These are phyloP conservation scores for Hypselothyrea guttata DNA, from an alignment of 2,888 invertebrate species.

Conservation along the genomic window DNA sequence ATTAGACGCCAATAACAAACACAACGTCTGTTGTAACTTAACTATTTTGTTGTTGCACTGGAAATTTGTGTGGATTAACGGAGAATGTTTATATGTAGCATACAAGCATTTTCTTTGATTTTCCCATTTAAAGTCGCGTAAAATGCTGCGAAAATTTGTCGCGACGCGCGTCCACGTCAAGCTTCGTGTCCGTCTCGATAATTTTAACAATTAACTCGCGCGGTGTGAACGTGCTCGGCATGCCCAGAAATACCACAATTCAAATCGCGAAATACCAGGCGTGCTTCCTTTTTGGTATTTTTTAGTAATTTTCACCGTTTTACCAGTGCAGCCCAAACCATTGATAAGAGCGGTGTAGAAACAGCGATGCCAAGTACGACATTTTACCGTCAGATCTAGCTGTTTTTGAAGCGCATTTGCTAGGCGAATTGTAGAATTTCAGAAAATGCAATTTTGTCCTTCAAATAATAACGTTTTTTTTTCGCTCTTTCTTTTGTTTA, in stretches of 20 bases:
- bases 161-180: conserved; percentile 59
- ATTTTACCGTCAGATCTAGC: no score
- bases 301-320: background rate
- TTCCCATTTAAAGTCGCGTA: conserved; percentile 54
- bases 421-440: no score
- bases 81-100: conserved; percentile 10
- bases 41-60: conserved; percentile 12
- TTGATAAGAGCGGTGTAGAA: no score
- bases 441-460: no score
- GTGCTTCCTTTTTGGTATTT: conserved; percentile 12
- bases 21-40: no score
- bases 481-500: no score
- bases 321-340: no score
- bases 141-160: conserved; percentile 39
- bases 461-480: no score
- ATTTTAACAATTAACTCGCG: conserved; percentile 26
- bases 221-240: conserved; percentile 14
- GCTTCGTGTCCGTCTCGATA: conserved; percentile 39
- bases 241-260: background rate
- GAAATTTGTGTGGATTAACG: conserved; percentile 5
- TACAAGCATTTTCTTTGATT: conserved; percentile 15
- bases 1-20: conserved; percentile 44
- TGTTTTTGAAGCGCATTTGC: no score
- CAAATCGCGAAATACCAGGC: background rate
- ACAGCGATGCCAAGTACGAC: no score